Base-by-base conservation (phyloP, 2,888 invertebrate species). In the Escarpia spicata region DNA sequence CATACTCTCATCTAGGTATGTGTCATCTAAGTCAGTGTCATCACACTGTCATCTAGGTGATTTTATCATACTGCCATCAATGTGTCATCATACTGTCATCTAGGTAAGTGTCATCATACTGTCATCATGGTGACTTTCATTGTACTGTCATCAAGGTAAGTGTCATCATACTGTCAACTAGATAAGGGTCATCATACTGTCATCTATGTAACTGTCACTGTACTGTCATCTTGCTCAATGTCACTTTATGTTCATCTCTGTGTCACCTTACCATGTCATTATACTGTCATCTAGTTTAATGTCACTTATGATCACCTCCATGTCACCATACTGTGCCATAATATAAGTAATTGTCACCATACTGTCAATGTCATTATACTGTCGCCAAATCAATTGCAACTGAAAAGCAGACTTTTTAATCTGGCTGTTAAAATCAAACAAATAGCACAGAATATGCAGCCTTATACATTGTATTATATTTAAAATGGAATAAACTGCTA, bases 21-120 rank as follows among this genome's bases (percentile, higher is more conserved):
- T 52, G 52, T 52, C 9, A 9, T 52, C 10, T 37, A 37, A 1
- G 37, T 75, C 75, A 75, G 26, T 75, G 75, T 75, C 26, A 26
- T 75, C 19, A 75, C 3, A 75, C 75, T 75, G 75, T 75, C 75
- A 12, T 52, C 10, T 12, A 9, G 12, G 52, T 52, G n/a, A 26
- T 15, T 75, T 75, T 26, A 75, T n/a, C 19, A 75, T 26, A 75
- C n/a, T 75, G 19, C 2, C 75, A 75, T n/a, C 75, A 26, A 26
- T 26, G 75, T 75, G 75, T 75, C n/a, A 75, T 26, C 75, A 75
- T 75, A 26, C 75, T 26, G 26, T 43, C 90, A 92, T 26, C n/a
- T 60, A 19, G 92, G 92, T 92, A 43, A 92, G 60, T 75, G 75
- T 75, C 75, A 75, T 75, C 26, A 26, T 75, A 26, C 19, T 75